phyloP scores from a whole-genome alignment of 2,888 invertebrate genomes.

The Ennomos fuscantarius region DNA sequence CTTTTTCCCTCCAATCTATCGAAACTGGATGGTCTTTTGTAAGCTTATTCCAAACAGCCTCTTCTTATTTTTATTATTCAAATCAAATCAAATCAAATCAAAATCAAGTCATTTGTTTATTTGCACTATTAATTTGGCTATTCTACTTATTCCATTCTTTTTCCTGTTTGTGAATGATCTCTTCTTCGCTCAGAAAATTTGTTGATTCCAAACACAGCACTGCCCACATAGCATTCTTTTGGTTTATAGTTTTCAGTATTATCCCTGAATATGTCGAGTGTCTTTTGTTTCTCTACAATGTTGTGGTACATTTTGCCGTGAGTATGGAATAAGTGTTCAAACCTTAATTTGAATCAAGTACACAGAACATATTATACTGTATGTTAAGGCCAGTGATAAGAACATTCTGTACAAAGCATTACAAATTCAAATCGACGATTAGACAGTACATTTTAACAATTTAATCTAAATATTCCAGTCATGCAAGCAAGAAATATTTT shows the following conservation, averaged over 20 bases:
- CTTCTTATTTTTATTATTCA: too few relatives aligned
- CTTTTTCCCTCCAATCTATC: conserved; percentile 2
- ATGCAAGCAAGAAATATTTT: too few relatives aligned
- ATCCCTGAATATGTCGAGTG: conserved; percentile 21
- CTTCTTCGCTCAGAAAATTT: conserved; percentile 9
- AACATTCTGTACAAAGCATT: too few relatives aligned
- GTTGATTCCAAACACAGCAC: conserved; percentile 8
- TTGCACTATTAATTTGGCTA: too few relatives aligned
- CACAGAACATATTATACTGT: too few relatives aligned
- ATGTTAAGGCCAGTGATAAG: too few relatives aligned
- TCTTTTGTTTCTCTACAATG: conserved; percentile 6
- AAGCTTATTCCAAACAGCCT: background rate
- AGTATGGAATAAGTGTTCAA: conserved; percentile 13
- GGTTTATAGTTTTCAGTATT: conserved; percentile 13
- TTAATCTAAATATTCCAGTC: too few relatives aligned
- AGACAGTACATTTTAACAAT: too few relatives aligned
- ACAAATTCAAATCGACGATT: too few relatives aligned
- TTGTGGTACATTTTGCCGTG: conserved; percentile 10
- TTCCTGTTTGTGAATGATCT: background rate
- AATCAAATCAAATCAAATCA: too few relatives aligned
- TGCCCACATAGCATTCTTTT: conserved; percentile 4
- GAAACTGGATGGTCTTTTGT: conserved; percentile 14
- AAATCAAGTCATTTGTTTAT: too few relatives aligned
- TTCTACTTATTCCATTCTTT: too few relatives aligned
- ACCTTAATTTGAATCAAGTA: background rate